phyloP scores from a whole-genome alignment of 2,113 vertebrate species.

The Elaphurus davidianus region DNA sequence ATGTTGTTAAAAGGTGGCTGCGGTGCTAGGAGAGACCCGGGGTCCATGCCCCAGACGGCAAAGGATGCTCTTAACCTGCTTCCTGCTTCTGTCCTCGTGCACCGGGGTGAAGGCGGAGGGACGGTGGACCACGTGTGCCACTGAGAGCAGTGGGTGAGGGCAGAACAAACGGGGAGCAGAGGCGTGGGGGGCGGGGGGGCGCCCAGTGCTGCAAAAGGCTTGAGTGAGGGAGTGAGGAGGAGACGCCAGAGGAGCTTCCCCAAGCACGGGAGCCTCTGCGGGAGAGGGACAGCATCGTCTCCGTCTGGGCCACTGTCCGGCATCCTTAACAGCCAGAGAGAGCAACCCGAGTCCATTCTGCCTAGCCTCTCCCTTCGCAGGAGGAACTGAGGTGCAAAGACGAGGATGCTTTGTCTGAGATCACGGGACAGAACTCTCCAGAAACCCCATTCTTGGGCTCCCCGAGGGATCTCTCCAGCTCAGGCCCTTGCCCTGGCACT shows the following conservation, averaged over 20 bases:
- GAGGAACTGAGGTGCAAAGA: neutral
- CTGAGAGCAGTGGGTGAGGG: accelerated
- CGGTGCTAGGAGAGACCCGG: neutral
- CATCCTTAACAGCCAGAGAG: neutral
- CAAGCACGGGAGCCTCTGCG: neutral
- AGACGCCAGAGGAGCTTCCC: neutral
- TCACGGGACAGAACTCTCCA: neutral
- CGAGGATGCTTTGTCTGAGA: neutral
- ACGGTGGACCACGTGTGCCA: accelerated
- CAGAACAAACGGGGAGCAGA: accelerated
- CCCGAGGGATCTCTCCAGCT: neutral
- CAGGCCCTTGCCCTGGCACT: accelerated
- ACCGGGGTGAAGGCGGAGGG: accelerated
- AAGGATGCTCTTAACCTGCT: accelerated
- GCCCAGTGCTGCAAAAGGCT: neutral
- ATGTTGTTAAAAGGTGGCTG: accelerated
- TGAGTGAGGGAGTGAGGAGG: accelerated
- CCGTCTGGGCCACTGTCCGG: accelerated
- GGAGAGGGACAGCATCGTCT: too few relatives aligned
- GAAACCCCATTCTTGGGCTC: neutral
- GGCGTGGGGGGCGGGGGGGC: accelerated
- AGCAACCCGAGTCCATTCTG: neutral
- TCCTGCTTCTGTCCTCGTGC: neutral
- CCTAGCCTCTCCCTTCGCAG: neutral
- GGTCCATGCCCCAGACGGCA: accelerated